Base-by-base conservation (phyloP, 2,113 vertebrate genomes). In the Euleptes europaea region DNA sequence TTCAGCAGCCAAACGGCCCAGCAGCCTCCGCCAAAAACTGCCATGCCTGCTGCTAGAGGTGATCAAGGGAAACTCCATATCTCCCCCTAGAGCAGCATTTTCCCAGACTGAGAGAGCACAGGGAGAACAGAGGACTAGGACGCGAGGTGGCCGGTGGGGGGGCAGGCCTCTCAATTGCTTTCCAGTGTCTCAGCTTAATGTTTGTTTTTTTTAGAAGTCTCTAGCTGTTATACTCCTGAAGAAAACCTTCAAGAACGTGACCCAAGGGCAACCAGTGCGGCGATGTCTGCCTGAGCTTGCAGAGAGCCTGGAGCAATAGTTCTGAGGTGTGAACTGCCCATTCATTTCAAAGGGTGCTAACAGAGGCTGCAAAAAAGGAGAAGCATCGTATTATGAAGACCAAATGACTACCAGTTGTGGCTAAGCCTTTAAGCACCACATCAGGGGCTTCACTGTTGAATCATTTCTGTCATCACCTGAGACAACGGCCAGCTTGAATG, bases 11-110 rank as follows among this genome's bases (percentile, higher is more conserved):
- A 65, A 78, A 71, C 42, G 54, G 80, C 86, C 67, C 86, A 87
- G 65, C 80, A 83, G 92, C 94, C 92, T 95, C 94, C 94, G 90
- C 91, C 94, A 94, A 94, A 94, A 93, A 93, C 93, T 94, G 94
- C 86, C 94, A 93, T 94, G 94, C 94, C 93, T 95, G 94, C 93
- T 94, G 93, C 94, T 95, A 95, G 93, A 95, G 93, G 94, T 93
- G 94, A 94, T 94, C 94, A 94, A 94, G 92, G 91, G 91, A 87
- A 94, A 93, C 94, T 95, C 93, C 94, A 93, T 93, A 94, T 94
- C 86, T 94, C 76, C 89, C 90, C 92, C 94, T 94, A 42, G 9
- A 93, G 94, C 93, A 92, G 91, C 85, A 0, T 87, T 92, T 93
- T 90, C 94, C 77, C 92, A 94, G 92, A 94, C 90, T 89, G 92